Conservation (phyloP, 2,888 invertebrate species). For the Cecidostiba fungosa region DNA sequence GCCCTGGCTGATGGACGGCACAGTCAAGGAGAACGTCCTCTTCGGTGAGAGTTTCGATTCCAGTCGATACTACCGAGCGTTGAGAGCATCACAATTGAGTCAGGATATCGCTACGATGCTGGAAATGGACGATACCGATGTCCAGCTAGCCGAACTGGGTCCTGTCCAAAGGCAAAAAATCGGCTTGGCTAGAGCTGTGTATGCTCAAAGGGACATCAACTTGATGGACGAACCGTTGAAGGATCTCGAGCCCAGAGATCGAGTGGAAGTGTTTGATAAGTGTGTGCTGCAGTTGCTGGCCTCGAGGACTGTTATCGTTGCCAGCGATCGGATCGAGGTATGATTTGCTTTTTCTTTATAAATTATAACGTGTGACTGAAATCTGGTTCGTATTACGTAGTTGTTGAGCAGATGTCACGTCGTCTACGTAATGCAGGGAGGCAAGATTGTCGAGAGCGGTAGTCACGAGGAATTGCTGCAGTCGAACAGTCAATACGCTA, state of each 20-base stretch:
- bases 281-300: slow-evolving; percentile 66
- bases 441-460: slow-evolving; percentile 81
- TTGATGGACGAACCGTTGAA: slow-evolving; percentile 70
- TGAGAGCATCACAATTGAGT: slow-evolving; percentile 81
- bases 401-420: slow-evolving; percentile 82
- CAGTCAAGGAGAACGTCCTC: slow-evolving; percentile 83
- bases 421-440: slow-evolving; percentile 82
- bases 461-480: slow-evolving; percentile 81
- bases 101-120: slow-evolving; percentile 81
- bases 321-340: slow-evolving; percentile 69
- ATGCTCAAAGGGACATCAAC: slow-evolving; percentile 74
- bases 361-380: too few species aligned
- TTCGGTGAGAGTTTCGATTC: slow-evolving; percentile 82
- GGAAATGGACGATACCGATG: slow-evolving; percentile 82
- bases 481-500: slow-evolving; percentile 31
- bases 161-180: slow-evolving; percentile 82
- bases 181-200: slow-evolving; percentile 82
- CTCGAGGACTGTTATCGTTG: slow-evolving; percentile 68
- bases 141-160: slow-evolving; percentile 80
- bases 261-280: slow-evolving; percentile 68
- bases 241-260: slow-evolving; percentile 64
- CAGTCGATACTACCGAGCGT: slow-evolving; percentile 81
- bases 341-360: neutral
- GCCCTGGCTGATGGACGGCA: slow-evolving; percentile 84
- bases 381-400: slow-evolving; percentile 71